A percentile compares a stretch with the other conserved stretches of the same genome.
These are phyloP conservation scores for Dinomys branickii DNA, from an alignment of 2,113 vertebrate species.

Conservation along the genomic window DNA sequence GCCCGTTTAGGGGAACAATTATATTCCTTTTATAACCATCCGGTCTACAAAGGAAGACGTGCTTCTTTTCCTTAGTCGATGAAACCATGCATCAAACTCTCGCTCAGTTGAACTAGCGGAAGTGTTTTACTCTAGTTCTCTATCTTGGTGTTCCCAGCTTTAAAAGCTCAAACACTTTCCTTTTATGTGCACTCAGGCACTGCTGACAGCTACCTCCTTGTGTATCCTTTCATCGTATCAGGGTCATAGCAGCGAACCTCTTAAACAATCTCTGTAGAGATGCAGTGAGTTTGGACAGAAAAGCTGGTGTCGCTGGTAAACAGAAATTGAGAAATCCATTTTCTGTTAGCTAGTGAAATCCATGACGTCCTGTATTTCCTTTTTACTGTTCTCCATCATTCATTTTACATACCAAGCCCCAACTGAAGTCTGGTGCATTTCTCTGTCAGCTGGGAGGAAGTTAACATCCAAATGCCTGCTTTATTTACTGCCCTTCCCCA, in stretches of 20 bases:
- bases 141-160: constrained; percentile 41
- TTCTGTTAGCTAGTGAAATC: background rate
- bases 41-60: constrained; percentile 4
- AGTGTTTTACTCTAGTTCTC: constrained; percentile 31
- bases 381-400: background rate
- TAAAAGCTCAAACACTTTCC: constrained; percentile 55
- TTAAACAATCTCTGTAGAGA: constrained; percentile 26
- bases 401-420: constrained; percentile 37
- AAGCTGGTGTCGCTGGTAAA: background rate
- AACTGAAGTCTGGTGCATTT: background rate
- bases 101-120: background rate
- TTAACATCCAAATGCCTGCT: background rate
- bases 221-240: background rate
- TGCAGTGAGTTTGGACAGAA: background rate
- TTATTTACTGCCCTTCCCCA: background rate
- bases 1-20: constrained; percentile 24
- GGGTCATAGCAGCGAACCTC: constrained; percentile 59
- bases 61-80: constrained; percentile 29
- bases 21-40: constrained; percentile 56
- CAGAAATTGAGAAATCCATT: constrained; percentile 24
- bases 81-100: no score
- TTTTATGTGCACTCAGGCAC: constrained; percentile 28
- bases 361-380: background rate
- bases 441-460: background rate
- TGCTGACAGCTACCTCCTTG: background rate